Percentiles rank a stretch among this genome's conserved stretches.
Conservation (phyloP, 2,113 vertebrate genomes). For the Aegithalos caudatus region DNA sequence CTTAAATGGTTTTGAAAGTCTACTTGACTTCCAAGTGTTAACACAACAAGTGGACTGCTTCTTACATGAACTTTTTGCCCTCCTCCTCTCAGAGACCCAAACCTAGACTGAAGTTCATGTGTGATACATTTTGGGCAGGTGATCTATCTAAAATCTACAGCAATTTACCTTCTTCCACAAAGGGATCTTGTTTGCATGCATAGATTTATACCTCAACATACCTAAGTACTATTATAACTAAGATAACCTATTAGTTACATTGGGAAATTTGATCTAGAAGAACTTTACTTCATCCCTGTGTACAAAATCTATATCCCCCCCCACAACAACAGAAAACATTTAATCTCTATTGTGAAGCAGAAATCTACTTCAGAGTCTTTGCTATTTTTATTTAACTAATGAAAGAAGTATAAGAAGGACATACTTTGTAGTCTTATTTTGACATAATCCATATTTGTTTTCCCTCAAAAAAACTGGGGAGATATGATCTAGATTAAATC, state of each 20-base stretch:
- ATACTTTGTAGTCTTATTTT: neutral
- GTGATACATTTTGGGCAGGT: neutral
- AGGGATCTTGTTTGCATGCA: neutral
- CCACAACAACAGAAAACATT: neutral
- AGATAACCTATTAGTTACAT: neutral
- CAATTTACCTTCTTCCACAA: neutral
- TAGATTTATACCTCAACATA: neutral
- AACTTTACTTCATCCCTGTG: neutral
- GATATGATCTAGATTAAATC: neutral
- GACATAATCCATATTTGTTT: neutral
- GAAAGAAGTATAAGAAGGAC: neutral
- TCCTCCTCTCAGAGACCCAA: neutral
- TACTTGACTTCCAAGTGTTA: neutral
- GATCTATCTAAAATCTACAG: neutral
- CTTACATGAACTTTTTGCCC: neutral
- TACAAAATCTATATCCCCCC: neutral
- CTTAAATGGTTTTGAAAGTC: neutral
- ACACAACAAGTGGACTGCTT: neutral
- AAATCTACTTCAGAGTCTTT: neutral
- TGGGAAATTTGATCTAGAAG: neutral
- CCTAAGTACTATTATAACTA: neutral
- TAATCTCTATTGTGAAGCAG: neutral
- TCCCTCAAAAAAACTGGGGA: neutral
- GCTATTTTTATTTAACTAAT: neutral
- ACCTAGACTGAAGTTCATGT: neutral